Conservation (phyloP, 2,888 invertebrate species). For the Adineta ricciae region DNA sequence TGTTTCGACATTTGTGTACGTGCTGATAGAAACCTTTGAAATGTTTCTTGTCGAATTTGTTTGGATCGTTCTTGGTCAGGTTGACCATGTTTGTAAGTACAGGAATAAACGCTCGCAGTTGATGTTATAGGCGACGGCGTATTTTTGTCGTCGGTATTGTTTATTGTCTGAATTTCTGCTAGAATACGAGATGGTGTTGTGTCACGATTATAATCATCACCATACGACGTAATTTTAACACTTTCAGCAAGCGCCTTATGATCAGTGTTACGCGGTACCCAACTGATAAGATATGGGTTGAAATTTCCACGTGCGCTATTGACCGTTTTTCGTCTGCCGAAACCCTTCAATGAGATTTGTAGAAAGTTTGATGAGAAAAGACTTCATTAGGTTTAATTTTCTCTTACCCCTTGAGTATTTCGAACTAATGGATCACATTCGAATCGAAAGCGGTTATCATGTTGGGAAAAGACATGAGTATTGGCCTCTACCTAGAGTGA, state of each 20-base stretch:
- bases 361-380: neutral
- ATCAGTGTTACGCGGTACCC: neutral
- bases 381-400: neutral
- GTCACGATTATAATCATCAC: slow-evolving; percentile 5
- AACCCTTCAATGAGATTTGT: neutral
- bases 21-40: slow-evolving; percentile 1
- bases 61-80: neutral
- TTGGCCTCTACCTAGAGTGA: slow-evolving; percentile 32
- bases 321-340: neutral
- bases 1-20: neutral
- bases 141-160: neutral
- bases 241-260: neutral
- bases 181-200: neutral
- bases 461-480: slow-evolving; percentile 44
- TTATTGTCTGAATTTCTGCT: neutral
- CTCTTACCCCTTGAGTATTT: slow-evolving; percentile 19
- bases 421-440: slow-evolving; percentile 41
- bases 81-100: neutral
- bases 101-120: neutral
- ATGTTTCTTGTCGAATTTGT: slow-evolving; percentile 3
- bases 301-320: neutral
- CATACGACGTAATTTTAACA: neutral
- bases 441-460: slow-evolving; percentile 47
- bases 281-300: neutral
- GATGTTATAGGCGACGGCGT: neutral